Evolutionary conservation across 1,140 invertebrate genomes (phyloP).

Genomic region (Drosophila ercepeae): DNA sequence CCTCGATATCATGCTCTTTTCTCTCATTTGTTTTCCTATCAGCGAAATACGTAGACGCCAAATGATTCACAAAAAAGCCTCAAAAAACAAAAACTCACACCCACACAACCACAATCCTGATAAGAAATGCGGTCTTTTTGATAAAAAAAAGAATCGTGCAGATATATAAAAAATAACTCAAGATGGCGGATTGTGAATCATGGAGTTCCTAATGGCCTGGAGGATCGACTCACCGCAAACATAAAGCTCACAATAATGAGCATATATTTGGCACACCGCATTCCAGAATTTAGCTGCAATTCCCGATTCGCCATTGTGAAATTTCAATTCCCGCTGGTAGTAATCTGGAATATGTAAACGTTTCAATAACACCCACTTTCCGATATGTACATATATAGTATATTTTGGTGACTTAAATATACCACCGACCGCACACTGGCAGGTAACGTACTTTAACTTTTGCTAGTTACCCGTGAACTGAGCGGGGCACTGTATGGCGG

Average conservation of each 20-base stretch:
- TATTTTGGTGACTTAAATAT: constrained; percentile 31
- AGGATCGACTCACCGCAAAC: constrained; percentile 90
- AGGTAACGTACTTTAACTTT: constrained; percentile 70
- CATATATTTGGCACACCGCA: constrained; percentile 93
- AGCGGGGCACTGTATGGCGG: constrained; percentile 47
- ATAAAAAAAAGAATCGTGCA: constrained; percentile 25
- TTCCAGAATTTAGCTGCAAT: constrained; percentile 87
- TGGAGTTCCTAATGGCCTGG: neutral
- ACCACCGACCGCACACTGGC: constrained; percentile 9
- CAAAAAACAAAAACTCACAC: constrained; percentile 4
- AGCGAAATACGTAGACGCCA: constrained; percentile 17
- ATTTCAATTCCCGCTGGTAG: neutral
- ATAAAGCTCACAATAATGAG: constrained; percentile 92
- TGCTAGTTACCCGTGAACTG: constrained; percentile 70
- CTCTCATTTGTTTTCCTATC: constrained; percentile 11
- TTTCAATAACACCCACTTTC: constrained; percentile 26
- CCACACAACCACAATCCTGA: constrained; percentile 12
- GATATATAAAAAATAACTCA: constrained; percentile 19
- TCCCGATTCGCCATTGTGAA: constrained; percentile 72
- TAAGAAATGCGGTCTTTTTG: constrained; percentile 25
- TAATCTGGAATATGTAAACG: constrained; percentile 33
- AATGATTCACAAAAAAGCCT: constrained; percentile 41
- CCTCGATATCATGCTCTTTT: neutral
- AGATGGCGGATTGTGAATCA: constrained; percentile 55
- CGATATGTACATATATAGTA: constrained; percentile 42